phyloP scores from a whole-genome alignment of 2,113 vertebrate genomes.

The Petrocephalus microphthalmus region DNA sequence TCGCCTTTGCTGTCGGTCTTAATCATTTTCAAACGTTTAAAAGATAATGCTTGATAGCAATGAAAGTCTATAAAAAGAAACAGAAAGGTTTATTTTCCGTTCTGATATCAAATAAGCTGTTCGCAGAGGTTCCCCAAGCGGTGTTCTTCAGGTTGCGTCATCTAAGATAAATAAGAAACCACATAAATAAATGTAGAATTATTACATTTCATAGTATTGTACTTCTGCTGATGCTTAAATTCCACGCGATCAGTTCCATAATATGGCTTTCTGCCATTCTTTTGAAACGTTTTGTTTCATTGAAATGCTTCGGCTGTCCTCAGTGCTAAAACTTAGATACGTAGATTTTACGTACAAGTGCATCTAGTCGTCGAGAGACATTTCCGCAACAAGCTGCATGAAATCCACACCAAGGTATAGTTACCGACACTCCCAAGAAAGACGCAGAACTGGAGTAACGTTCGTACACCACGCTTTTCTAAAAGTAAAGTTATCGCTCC shows the following conservation, averaged over 20 bases:
- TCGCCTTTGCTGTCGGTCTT: slow-evolving; percentile 76
- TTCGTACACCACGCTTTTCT: background rate
- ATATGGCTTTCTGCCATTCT: background rate
- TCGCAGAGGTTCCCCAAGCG: slow-evolving; percentile 35
- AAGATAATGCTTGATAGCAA: background rate
- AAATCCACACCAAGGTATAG: slow-evolving; percentile 6
- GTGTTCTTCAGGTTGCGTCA: slow-evolving; percentile 44
- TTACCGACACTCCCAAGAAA: background rate
- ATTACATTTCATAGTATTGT: background rate
- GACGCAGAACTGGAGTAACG: background rate
- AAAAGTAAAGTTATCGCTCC: background rate
- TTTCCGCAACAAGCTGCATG: slow-evolving; percentile 6
- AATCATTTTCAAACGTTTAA: slow-evolving; percentile 65
- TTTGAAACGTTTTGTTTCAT: background rate
- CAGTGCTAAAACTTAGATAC: background rate
- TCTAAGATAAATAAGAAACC: slow-evolving; percentile 37
- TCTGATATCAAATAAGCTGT: slow-evolving; percentile 30
- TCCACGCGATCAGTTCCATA: background rate
- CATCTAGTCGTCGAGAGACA: background rate
- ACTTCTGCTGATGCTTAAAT: background rate
- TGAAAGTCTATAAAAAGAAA: background rate
- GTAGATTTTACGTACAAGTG: background rate
- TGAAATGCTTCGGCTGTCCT: background rate
- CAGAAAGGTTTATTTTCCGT: slow-evolving; percentile 11
- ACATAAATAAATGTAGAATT: background rate